These are phyloP conservation scores for Chironomus striatipennis DNA, from an alignment of 1,140 invertebrate genomes.

Conservation along the genomic window DNA sequence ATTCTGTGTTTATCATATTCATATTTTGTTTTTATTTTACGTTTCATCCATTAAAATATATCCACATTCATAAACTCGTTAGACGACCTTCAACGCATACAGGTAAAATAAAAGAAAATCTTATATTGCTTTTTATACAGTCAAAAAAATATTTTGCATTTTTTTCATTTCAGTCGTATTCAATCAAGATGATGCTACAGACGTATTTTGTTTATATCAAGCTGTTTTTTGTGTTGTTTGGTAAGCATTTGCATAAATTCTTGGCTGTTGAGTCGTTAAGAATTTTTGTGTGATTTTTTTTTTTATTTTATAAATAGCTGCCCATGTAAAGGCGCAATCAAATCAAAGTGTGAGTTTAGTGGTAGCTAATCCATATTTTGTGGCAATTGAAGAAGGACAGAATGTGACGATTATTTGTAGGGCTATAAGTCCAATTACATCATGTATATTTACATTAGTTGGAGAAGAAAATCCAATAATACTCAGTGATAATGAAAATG, in stretches of 20 bases:
- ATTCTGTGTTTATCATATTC: neutral
- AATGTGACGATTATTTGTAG: neutral
- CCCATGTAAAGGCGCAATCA: neutral
- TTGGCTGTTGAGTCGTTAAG: neutral
- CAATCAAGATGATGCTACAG: neutral
- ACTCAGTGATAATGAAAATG: neutral
- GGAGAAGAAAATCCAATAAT: neutral
- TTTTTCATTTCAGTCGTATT: slow-evolving; percentile 5
- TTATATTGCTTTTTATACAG: neutral
- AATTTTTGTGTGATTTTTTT: neutral
- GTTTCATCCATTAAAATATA: neutral
- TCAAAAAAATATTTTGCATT: neutral
- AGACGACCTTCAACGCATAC: slow-evolving; percentile 2
- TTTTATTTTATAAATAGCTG: neutral
- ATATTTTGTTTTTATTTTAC: neutral
- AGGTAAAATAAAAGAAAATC: neutral
- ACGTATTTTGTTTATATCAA: neutral
- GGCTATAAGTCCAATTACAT: neutral
- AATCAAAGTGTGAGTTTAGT: neutral
- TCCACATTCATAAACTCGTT: slow-evolving; percentile 6
- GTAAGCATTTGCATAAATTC: neutral
- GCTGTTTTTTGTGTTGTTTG: neutral
- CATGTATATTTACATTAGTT: neutral
- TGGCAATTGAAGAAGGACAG: neutral
- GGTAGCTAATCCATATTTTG: neutral